These are phyloP conservation scores for Australoheros scitulus DNA, from an alignment of 2,113 vertebrate genomes.

Conservation along the genomic window DNA sequence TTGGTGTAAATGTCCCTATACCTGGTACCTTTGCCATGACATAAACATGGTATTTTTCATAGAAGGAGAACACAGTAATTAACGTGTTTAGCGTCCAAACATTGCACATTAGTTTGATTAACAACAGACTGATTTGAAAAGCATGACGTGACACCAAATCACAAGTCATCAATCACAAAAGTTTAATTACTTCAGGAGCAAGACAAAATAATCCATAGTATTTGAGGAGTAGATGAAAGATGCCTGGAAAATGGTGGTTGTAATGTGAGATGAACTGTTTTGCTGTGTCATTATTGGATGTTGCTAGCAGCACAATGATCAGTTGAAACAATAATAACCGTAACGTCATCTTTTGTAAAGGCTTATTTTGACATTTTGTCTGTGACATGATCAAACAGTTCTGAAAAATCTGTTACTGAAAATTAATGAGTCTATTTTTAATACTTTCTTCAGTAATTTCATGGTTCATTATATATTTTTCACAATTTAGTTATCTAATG, in stretches of 20 bases:
- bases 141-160: neutral
- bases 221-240: neutral
- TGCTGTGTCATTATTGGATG: neutral
- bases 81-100: neutral
- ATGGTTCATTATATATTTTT: conserved; percentile 9
- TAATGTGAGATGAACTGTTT: neutral
- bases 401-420: neutral
- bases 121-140: neutral
- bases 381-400: neutral
- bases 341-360: neutral
- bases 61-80: neutral
- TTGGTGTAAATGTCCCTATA: too few species aligned
- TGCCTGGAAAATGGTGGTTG: fast-evolving
- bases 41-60: neutral
- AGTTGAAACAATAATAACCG: neutral
- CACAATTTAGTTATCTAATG: conserved; percentile 8
- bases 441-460: neutral
- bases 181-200: neutral
- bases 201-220: too few species aligned
- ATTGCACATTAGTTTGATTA: neutral
- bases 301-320: neutral
- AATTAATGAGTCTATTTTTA: neutral
- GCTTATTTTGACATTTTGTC: neutral
- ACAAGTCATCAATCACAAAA: neutral
- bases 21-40: neutral